A percentile compares a stretch with the other conserved stretches of the same genome.
These are phyloP conservation scores for Oncorhynchus masou DNA, from an alignment of 2,113 vertebrate species.

Conservation along the genomic window DNA sequence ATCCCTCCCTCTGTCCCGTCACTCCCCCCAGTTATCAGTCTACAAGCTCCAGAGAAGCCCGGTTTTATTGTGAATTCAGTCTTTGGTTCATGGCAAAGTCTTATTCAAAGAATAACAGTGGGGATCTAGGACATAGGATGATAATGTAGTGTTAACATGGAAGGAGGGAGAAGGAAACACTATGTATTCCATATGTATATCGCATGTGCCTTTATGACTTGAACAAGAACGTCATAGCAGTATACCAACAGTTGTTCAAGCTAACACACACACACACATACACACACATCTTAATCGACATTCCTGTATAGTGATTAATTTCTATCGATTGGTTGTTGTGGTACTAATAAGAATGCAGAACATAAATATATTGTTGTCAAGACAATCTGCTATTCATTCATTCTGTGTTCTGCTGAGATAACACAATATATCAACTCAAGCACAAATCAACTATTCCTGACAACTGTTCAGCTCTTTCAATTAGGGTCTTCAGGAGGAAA, in stretches of 20 bases:
- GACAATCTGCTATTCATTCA: conserved; percentile 21
- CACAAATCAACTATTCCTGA: conserved; percentile 36
- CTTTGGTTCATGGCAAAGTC: conserved; percentile 2
- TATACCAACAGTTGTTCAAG: too few species aligned
- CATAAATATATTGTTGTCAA: neutral
- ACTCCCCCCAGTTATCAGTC: neutral
- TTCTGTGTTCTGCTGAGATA: conserved; percentile 22
- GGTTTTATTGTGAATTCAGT: conserved; percentile 52
- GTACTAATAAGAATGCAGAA: neutral
- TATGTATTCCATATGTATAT: too few species aligned
- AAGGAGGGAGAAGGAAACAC: too few species aligned
- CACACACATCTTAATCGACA: too few species aligned
- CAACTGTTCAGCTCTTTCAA: conserved; percentile 27
- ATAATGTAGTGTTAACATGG: neutral
- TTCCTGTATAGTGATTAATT: too few species aligned
- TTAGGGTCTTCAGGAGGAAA: conserved; percentile 39
- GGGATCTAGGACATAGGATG: neutral
- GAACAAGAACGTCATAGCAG: too few species aligned
- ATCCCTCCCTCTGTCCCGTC: conserved; percentile 11
- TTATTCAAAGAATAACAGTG: neutral
- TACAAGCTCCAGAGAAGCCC: conserved; percentile 28
- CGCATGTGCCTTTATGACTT: too few species aligned
- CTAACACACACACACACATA: too few species aligned
- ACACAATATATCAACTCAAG: conserved; percentile 24
- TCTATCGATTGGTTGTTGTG: too few species aligned